Conservation (phyloP, 2,888 invertebrate genomes). For the Slavum lentiscoides region DNA sequence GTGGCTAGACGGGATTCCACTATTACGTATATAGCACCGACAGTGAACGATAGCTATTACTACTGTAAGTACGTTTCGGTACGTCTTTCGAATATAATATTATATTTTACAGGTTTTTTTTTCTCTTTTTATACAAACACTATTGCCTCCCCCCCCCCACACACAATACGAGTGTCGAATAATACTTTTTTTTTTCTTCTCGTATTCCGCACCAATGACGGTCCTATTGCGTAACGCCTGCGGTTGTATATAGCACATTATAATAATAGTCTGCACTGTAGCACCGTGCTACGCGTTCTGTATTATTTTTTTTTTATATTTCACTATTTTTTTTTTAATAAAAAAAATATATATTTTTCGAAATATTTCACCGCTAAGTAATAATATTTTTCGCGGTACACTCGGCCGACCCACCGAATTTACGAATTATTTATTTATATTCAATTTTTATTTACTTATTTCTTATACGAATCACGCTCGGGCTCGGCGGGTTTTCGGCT, state of each 20-base stretch:
- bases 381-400: conserved; percentile 21
- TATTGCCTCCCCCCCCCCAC: background rate
- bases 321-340: too few relatives aligned
- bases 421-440: too few relatives aligned
- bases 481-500: too few relatives aligned
- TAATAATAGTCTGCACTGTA: background rate
- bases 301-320: conserved; percentile 2
- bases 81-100: conserved; percentile 17
- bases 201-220: conserved; percentile 33
- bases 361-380: conserved; percentile 7
- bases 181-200: conserved; percentile 18
- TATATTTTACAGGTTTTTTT: too few relatives aligned
- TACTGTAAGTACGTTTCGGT: conserved; percentile 24
- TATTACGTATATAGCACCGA: background rate
- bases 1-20: conserved; percentile 49
- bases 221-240: conserved; percentile 43
- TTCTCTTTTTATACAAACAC: too few relatives aligned
- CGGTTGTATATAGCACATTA: conserved; percentile 27
- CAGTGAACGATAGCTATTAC: conserved; percentile 12
- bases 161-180: conserved; percentile 26
- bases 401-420: too few relatives aligned
- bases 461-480: too few relatives aligned
- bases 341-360: background rate
- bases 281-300: background rate
- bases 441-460: too few relatives aligned